These are phyloP conservation scores for Drosophila grimshawi DNA, from an alignment of 1,140 invertebrate species.

Conservation along the genomic window DNA sequence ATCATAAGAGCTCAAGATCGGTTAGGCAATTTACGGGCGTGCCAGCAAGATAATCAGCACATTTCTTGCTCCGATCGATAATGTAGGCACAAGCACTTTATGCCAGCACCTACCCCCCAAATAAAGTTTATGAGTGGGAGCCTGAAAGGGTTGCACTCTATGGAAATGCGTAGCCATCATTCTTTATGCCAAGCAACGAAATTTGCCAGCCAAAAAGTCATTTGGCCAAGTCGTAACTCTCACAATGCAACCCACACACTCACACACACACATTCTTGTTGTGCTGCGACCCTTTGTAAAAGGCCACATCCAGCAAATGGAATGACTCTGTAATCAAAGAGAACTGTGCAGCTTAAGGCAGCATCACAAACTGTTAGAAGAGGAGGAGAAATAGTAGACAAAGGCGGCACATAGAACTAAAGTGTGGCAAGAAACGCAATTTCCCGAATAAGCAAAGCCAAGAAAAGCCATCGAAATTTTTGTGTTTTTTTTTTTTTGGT, in stretches of 20 bases:
- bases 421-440: conserved; percentile 44
- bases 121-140: conserved; percentile 26
- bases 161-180: conserved; percentile 23
- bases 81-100: neutral
- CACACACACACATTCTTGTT: neutral
- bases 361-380: conserved; percentile 14
- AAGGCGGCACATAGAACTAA: neutral
- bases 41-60: conserved; percentile 6
- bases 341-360: conserved; percentile 47
- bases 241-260: conserved; percentile 40
- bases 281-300: conserved; percentile 25
- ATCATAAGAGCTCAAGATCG: conserved; percentile 54
- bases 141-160: conserved; percentile 6
- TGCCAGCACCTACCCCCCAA: neutral
- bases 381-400: neutral
- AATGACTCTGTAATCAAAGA: conserved; percentile 39
- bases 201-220: conserved; percentile 46
- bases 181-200: conserved; percentile 28
- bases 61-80: neutral
- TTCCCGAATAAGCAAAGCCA: conserved; percentile 39
- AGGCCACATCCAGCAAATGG: neutral
- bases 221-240: conserved; percentile 47
- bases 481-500: conserved; percentile 7
- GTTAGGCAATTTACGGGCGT: conserved; percentile 2
- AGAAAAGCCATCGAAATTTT: conserved; percentile 43